Evolutionary conservation across 2,888 invertebrate genomes (phyloP).

Genomic region (Lithophane semibrunnea): DNA sequence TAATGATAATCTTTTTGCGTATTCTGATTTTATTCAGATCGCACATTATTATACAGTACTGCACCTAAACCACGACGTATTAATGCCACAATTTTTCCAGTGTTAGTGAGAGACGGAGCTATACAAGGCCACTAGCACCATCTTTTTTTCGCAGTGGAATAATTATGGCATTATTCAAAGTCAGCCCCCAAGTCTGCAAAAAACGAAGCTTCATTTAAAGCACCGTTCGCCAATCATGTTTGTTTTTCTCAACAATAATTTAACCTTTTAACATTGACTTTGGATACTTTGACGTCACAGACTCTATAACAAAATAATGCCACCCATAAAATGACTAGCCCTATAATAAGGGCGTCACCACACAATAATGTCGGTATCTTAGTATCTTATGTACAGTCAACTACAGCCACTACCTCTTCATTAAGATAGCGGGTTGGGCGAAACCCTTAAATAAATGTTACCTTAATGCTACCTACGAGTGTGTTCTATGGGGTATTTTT

Average conservation of each 20-base stretch:
- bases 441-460: constrained; percentile 63
- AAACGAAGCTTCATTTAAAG: not conserved
- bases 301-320: not conserved
- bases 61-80: too few species aligned
- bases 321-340: constrained; percentile 12
- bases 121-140: too few species aligned
- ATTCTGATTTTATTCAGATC: not conserved
- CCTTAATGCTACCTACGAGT: constrained; percentile 63
- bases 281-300: not conserved
- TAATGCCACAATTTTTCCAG: too few species aligned
- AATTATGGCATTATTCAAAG: too few species aligned
- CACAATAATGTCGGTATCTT: constrained; percentile 30
- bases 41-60: not conserved
- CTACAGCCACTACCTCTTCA: constrained; percentile 56
- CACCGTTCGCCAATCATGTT: not conserved
- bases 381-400: constrained; percentile 36
- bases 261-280: not conserved
- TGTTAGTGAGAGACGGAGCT: too few species aligned
- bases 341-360: constrained; percentile 28
- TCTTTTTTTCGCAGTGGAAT: too few species aligned
- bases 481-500: constrained; percentile 66
- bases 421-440: constrained; percentile 50
- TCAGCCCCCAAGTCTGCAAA: too few species aligned
- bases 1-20: not conserved
- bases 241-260: not conserved